Evolutionary conservation across 37 sponge, comb jelly and placozoan genomes (phyloP), one percentile per base, ranked within the genome.

Genomic region (Cliona cf. orientalis): DNA sequence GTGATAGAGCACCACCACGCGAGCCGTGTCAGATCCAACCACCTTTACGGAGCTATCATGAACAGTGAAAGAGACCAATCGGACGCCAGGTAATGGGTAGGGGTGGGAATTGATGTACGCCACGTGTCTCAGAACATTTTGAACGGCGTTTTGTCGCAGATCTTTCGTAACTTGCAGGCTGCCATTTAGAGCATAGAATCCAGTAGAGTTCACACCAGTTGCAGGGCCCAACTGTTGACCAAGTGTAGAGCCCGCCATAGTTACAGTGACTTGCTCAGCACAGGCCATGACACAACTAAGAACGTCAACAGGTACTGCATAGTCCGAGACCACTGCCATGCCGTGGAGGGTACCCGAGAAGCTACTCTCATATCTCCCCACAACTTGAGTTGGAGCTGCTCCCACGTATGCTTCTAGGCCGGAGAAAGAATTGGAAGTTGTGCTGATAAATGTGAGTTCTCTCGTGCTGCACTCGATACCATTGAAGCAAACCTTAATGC

Each of bases 11-110:
- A 82, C 82, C 2, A 67, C 37, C 5, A 79, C 58, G 5, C 49
- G 34, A 0, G 46, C 17, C 11, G 17, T 14, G 17, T 21, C 21
- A 28, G 42, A 29, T 33, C 46, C 33, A 36, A 63, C 2, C 19
- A 71, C 11, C n/a, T 2, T 23, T 0, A n/a, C 32, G 14, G 29
- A 9, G 4, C 85, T 71, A 70, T 85, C 85, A 40, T 57, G 25
- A 5, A 76, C 77, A 5, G 70, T 59, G 46, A 60, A 75, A 19
- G 46, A 39, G 44, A 77, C 41, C 21, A 60, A 14, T 11, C 90
- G 46, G 19, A 43, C 49, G 34, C 90, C 90, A 73, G 79, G 72
- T 7, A 66, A n/a, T n/a, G 84, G 84, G 44, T 89, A 83, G 4
- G 79, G 78, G 35, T 79, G 79, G 19, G 34, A 31, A 60, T 89